Conservation (phyloP, 2,797 vertebrate species). For the Platyrinchus mystaceus region DNA sequence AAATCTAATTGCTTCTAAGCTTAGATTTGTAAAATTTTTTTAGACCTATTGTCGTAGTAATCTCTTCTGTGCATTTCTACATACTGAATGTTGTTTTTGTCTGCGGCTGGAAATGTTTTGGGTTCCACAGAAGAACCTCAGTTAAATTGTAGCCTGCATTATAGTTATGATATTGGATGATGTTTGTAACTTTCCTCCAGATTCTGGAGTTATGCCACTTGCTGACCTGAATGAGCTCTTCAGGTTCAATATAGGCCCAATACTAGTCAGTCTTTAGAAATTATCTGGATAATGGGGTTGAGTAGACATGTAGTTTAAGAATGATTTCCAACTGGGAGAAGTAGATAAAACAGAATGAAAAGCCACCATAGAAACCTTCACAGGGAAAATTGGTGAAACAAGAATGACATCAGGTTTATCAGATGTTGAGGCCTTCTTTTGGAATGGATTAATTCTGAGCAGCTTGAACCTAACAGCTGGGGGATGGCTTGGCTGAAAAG, state of each 20-base stretch:
- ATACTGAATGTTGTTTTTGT: not conserved
- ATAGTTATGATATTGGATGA: not conserved
- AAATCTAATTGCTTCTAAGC: not conserved
- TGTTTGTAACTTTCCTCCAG: not conserved
- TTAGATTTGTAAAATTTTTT: not conserved
- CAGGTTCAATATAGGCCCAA: not conserved
- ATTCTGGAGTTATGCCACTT: not conserved
- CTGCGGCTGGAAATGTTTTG: not conserved
- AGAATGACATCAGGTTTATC: not conserved
- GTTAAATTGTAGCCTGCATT: not conserved
- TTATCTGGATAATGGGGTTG: not conserved
- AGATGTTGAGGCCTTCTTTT: not conserved
- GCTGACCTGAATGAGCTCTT: not conserved
- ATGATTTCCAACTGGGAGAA: not conserved
- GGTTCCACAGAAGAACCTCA: not conserved
- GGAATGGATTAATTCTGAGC: not conserved
- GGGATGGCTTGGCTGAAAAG: not conserved
- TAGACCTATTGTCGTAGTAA: not conserved
- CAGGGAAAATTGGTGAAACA: not conserved
- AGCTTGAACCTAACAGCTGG: not conserved
- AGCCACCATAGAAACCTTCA: accelerated
- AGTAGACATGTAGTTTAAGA: not conserved
- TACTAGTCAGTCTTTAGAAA: not conserved
- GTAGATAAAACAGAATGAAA: not conserved
- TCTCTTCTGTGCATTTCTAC: not conserved